phyloP scores from a whole-genome alignment of 2,113 vertebrate species.

The Synchiropus splendidus region DNA sequence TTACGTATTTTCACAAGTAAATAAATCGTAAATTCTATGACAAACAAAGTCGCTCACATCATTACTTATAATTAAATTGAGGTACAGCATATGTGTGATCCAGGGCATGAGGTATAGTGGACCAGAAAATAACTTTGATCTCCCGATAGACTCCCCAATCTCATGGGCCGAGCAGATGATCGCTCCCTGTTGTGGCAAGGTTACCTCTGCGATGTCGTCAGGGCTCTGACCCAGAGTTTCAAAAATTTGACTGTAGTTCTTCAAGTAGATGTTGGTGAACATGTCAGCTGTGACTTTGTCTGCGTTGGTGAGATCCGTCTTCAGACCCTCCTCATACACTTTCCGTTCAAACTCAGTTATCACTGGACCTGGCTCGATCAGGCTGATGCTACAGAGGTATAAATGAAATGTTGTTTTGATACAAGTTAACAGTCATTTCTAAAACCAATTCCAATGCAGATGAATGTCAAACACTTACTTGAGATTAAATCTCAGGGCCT shows the following conservation, averaged over 20 bases:
- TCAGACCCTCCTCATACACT: conserved; percentile 72
- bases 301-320: conserved; percentile 75
- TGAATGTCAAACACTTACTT: conserved; percentile 62
- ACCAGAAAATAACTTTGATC: too few relatives aligned
- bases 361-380: conserved; percentile 76
- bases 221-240: conserved; percentile 73
- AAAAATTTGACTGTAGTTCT: conserved; percentile 78
- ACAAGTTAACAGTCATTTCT: neutral
- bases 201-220: conserved; percentile 77
- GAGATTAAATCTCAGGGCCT: conserved; percentile 77
- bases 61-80: too few relatives aligned
- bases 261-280: conserved; percentile 76
- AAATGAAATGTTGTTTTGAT: neutral
- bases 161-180: too few relatives aligned
- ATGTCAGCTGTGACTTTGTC: conserved; percentile 76
- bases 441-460: neutral
- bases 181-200: conserved; percentile 2
- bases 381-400: conserved; percentile 57
- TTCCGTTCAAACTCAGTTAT: conserved; percentile 79
- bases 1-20: too few relatives aligned
- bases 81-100: too few relatives aligned
- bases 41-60: too few relatives aligned
- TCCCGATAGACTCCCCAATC: too few relatives aligned
- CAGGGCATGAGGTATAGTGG: too few relatives aligned
- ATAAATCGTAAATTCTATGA: too few relatives aligned